A percentile compares a stretch with the other conserved stretches of the same genome.
Conservation (phyloP, 2,888 invertebrate species). For the Leptinotarsa peninsularis region DNA sequence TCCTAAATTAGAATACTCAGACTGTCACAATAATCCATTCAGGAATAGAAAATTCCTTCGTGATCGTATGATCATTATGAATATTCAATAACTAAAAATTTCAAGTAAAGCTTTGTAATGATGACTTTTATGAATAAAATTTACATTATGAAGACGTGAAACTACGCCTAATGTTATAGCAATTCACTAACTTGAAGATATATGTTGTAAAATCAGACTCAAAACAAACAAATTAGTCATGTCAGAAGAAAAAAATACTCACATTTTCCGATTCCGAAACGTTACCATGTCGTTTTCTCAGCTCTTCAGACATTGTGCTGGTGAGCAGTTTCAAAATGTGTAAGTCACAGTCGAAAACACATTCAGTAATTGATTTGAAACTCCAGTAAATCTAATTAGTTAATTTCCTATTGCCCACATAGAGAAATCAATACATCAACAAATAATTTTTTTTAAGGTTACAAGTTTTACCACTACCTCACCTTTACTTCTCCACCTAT, state of each 20-base stretch:
- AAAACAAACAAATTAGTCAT: slow-evolving; percentile 18
- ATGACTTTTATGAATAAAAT: slow-evolving; percentile 5
- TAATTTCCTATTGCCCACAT: slow-evolving; percentile 36
- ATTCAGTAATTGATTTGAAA: slow-evolving; percentile 32
- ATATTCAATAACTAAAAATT: background rate
- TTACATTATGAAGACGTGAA: background rate
- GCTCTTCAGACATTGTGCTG: slow-evolving; percentile 39
- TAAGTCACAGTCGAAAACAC: slow-evolving; percentile 2
- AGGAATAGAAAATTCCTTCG: too few relatives aligned
- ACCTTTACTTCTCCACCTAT: too few relatives aligned
- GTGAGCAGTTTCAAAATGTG: background rate
- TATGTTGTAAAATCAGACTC: background rate
- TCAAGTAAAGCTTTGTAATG: background rate
- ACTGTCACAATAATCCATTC: too few relatives aligned
- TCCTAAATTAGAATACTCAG: too few relatives aligned
- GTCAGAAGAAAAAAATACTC: slow-evolving; percentile 28
- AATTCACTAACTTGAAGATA: background rate
- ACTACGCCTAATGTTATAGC: background rate
- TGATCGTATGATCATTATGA: too few relatives aligned
- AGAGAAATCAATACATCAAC: slow-evolving; percentile 46
- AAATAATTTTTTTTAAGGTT: slow-evolving; percentile 31
- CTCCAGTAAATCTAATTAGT: slow-evolving; percentile 42
- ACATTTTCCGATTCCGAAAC: slow-evolving; percentile 39
- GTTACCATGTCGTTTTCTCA: slow-evolving; percentile 37
- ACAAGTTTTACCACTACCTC: slow-evolving; percentile 31